phyloP scores from a whole-genome alignment of 2,797 vertebrate genomes.

The Pteropus rufus region DNA sequence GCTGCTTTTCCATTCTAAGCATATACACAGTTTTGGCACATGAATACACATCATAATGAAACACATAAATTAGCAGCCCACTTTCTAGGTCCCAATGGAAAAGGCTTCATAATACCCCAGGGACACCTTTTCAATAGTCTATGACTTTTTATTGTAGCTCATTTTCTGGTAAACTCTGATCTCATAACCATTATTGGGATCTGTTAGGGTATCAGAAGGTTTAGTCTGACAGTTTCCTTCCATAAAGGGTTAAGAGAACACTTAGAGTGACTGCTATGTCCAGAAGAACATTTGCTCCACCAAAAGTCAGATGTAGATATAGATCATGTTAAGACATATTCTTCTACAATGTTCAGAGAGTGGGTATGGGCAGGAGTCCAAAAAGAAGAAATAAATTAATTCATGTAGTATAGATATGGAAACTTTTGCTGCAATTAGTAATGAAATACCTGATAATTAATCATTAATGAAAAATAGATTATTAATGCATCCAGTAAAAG shows the following conservation, averaged over 20 bases:
- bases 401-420: background rate
- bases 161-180: background rate
- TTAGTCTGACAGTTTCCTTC: background rate
- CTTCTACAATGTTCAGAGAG: background rate
- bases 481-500: background rate
- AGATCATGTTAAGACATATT: background rate
- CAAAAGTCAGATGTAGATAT: background rate
- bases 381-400: background rate
- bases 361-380: background rate
- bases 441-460: background rate
- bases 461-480: background rate
- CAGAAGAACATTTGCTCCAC: background rate
- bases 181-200: background rate
- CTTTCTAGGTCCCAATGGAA: background rate
- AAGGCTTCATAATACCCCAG: no score
- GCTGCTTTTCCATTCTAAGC: background rate
- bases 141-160: background rate
- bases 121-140: no score
- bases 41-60: background rate
- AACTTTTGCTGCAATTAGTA: background rate
- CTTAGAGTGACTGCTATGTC: background rate
- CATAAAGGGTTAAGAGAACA: background rate
- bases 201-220: background rate
- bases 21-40: background rate
- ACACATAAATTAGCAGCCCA: background rate